A percentile compares a stretch with the other conserved stretches of the same genome.
Evolutionary conservation across 2,797 vertebrate species (phyloP).

Genomic region (Eospalax fontanierii): DNA sequence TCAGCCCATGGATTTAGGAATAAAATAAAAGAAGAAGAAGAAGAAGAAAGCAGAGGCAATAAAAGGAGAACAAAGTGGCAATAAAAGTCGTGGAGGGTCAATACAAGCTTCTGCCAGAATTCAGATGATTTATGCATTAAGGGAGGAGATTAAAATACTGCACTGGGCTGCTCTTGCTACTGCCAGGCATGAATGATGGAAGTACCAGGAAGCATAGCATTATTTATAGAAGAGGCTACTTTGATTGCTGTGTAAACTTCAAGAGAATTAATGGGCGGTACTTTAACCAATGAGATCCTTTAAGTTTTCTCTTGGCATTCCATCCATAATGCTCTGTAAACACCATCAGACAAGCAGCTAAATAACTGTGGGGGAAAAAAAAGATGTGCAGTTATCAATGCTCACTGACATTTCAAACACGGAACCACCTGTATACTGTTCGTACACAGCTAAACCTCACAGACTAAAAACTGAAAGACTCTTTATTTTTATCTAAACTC

Average conservation of each 20-base stretch:
- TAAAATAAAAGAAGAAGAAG: background rate
- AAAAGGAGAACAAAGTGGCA: constrained; percentile 53
- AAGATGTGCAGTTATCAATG: background rate
- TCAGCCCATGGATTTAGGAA: constrained; percentile 49
- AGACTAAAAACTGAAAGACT: background rate
- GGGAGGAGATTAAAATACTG: background rate
- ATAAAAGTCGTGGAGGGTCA: constrained; percentile 67
- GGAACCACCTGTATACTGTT: background rate
- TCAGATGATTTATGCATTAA: constrained; percentile 17
- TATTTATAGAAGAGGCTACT: constrained; percentile 57
- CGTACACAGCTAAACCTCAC: background rate
- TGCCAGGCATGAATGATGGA: constrained; percentile 9
- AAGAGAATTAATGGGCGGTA: background rate
- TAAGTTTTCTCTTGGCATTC: constrained; percentile 5
- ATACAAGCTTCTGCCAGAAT: background rate
- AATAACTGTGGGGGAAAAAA: background rate
- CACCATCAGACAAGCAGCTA: background rate
- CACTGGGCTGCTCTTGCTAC: background rate
- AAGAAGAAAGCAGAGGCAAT: constrained; percentile 65
- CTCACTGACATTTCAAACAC: background rate
- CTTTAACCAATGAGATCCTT: background rate
- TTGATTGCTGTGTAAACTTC: constrained; percentile 64
- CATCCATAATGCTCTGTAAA: constrained; percentile 40
- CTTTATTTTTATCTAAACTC: constrained; percentile 36
- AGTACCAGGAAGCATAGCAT: background rate